These are phyloP conservation scores for Myotis lucifugus DNA, from an alignment of 2,113 vertebrate species.

Conservation along the genomic window DNA sequence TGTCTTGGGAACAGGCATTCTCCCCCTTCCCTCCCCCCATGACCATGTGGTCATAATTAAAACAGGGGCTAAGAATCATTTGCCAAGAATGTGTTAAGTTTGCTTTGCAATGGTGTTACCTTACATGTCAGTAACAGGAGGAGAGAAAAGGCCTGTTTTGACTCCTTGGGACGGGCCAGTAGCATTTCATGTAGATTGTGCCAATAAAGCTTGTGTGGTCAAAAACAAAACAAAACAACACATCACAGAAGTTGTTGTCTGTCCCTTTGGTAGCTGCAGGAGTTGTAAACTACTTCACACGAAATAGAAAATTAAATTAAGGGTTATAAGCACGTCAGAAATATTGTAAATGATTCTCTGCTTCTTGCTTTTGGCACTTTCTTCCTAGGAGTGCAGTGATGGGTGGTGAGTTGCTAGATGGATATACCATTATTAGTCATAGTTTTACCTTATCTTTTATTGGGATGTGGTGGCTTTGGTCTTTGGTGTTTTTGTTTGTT, in stretches of 20 bases:
- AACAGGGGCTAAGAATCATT: background rate
- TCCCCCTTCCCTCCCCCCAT: no score
- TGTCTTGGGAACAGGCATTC: accelerated
- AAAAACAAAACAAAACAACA: no score
- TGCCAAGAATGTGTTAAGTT: background rate
- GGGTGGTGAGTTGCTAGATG: background rate
- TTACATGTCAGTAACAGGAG: background rate
- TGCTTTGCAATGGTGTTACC: background rate
- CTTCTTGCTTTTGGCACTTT: background rate
- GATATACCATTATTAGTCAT: background rate
- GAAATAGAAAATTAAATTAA: conserved; percentile 13
- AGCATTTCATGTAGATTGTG: background rate
- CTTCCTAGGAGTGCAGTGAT: background rate
- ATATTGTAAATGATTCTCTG: background rate
- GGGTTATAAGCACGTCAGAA: background rate
- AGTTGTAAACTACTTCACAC: background rate
- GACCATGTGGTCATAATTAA: accelerated
- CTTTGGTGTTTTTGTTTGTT: background rate
- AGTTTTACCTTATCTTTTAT: background rate
- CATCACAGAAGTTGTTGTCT: background rate
- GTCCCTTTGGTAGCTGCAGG: background rate
- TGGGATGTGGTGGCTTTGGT: background rate
- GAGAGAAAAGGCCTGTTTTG: background rate
- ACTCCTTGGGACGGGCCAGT: background rate
- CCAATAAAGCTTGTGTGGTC: conserved; percentile 41